These are phyloP conservation scores for Rallus limicola DNA, from an alignment of 2,113 vertebrate species.

Conservation along the genomic window DNA sequence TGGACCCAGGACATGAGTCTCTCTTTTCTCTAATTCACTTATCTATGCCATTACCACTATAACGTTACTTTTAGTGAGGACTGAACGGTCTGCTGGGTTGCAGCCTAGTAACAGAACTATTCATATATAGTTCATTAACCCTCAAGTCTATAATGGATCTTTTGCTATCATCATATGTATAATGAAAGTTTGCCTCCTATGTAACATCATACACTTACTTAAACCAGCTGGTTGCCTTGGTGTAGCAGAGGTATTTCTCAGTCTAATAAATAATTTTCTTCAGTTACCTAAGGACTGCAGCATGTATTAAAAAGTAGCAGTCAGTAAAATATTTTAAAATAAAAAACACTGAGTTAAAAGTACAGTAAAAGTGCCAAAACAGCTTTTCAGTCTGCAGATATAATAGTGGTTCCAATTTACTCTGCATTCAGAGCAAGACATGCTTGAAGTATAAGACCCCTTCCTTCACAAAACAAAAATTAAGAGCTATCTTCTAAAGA, in stretches of 20 bases:
- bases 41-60: neutral
- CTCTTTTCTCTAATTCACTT: neutral
- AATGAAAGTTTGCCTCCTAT: constrained; percentile 24
- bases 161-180: neutral
- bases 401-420: neutral
- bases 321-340: neutral
- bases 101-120: constrained; percentile 23
- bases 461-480: neutral
- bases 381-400: neutral
- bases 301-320: neutral
- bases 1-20: neutral
- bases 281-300: neutral
- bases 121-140: constrained; percentile 13
- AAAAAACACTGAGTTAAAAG: neutral
- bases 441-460: neutral
- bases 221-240: neutral
- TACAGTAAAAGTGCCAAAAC: neutral
- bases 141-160: neutral
- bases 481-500: neutral
- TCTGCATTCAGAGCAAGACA: neutral
- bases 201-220: neutral
- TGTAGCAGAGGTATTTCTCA: neutral
- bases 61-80: neutral
- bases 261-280: neutral
- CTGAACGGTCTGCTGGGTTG: neutral